Evolutionary conservation across 2,797 vertebrate species (phyloP).

Genomic region (Crenichthys baileyi): DNA sequence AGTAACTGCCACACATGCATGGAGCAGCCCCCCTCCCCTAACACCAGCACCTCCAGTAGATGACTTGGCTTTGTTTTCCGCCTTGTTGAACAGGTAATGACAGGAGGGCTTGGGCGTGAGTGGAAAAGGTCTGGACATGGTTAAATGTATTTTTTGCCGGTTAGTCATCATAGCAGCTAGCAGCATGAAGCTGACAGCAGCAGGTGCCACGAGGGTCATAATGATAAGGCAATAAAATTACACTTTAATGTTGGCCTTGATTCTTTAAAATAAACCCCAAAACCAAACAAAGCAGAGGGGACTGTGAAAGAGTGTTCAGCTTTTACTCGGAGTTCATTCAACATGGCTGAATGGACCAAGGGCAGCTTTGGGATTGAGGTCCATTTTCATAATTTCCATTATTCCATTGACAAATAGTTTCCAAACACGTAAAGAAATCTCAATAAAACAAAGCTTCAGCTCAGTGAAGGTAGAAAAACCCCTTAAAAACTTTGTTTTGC

Average conservation of each 20-base stretch:
- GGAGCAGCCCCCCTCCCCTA: constrained; percentile 1
- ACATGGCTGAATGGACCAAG: constrained; percentile 11
- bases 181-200: constrained; percentile 17
- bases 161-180: constrained; percentile 34
- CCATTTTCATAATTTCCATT: background rate
- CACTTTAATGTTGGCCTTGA: background rate
- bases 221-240: background rate
- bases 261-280: background rate
- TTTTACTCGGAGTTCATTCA: background rate
- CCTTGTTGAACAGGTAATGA: constrained; percentile 35
- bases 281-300: background rate
- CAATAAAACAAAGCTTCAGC: background rate
- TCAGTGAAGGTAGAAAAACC: background rate
- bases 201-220: background rate
- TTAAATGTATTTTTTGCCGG: background rate
- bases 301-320: background rate
- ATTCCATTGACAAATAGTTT: background rate
- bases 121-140: background rate
- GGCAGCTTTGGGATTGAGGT: background rate
- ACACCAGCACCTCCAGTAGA: constrained; percentile 3
- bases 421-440: background rate
- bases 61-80: constrained; percentile 39
- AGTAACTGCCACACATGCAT: constrained; percentile 51
- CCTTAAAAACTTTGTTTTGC: background rate
- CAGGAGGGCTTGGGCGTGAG: background rate